These are phyloP conservation scores for Oceanodroma leucorhoa DNA, from an alignment of 2,797 vertebrate species.

Conservation along the genomic window DNA sequence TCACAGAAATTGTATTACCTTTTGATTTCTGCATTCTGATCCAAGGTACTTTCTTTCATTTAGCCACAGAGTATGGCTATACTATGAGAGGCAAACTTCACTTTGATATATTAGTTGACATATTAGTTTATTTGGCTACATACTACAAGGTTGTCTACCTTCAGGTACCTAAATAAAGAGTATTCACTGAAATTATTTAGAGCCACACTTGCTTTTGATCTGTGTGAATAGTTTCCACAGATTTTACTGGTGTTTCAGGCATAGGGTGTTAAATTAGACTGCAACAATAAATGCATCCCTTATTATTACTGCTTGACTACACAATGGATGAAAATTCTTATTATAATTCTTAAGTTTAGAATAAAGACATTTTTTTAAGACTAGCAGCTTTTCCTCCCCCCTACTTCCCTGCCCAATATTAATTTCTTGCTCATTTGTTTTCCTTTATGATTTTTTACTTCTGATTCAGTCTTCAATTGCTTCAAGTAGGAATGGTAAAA, in stretches of 20 bases:
- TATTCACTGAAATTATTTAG: conserved; percentile 20
- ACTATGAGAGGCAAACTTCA: background rate
- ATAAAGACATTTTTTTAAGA: background rate
- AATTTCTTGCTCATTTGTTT: background rate
- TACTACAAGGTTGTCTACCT: background rate
- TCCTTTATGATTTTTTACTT: background rate
- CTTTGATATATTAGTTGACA: background rate
- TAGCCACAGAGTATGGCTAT: background rate
- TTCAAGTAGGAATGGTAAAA: background rate
- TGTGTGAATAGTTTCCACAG: background rate
- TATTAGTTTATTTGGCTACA: conserved; percentile 5
- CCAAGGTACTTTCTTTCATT: background rate
- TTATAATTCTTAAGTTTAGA: background rate
- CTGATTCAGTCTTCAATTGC: background rate
- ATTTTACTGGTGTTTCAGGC: background rate
- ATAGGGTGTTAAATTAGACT: background rate
- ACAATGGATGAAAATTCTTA: background rate
- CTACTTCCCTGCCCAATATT: background rate
- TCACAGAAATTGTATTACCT: background rate
- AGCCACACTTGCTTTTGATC: conserved; percentile 10
- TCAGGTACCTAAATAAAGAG: background rate
- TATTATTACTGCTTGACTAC: background rate
- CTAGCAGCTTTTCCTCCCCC: background rate
- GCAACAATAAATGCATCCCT: background rate
- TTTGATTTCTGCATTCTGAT: background rate